Percentiles rank a stretch among this genome's conserved stretches.
Evolutionary conservation across 2,113 vertebrate species (phyloP).

Genomic region (Poeciliopsis occidentalis): DNA sequence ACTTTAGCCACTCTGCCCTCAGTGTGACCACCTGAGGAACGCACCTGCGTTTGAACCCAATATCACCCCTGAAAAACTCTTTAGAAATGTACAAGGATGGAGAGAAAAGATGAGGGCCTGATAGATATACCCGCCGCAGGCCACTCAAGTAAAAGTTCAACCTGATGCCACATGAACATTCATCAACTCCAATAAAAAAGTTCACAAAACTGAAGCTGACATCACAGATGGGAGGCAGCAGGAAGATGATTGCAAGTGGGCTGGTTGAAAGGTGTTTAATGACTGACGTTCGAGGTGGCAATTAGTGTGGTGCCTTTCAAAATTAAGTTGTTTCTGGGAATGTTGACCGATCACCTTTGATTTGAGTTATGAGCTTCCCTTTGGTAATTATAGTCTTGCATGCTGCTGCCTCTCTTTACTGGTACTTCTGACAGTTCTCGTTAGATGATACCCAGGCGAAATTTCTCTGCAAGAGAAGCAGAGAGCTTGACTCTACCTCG

Average conservation of each 20-base stretch:
- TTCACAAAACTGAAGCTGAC: constrained; percentile 15
- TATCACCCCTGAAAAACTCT: constrained; percentile 25
- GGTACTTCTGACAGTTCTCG: constrained; percentile 36
- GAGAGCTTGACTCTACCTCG: constrained; percentile 44
- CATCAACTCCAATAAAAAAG: constrained; percentile 44
- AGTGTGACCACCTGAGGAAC: constrained; percentile 13
- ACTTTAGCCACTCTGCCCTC: not conserved
- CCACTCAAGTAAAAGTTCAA: constrained; percentile 43
- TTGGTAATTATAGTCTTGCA: constrained; percentile 25
- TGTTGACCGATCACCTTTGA: constrained; percentile 13
- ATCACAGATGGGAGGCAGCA: constrained; percentile 20
- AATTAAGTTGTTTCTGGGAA: constrained; percentile 19
- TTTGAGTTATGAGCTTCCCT: constrained; percentile 37
- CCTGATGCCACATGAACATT: constrained; percentile 33
- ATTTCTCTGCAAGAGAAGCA: constrained; percentile 32
- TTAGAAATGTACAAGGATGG: constrained; percentile 25
- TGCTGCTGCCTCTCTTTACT: constrained; percentile 8
- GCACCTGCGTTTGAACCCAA: constrained; percentile 22
- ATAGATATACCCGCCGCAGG: constrained; percentile 27
- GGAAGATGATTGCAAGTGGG: constrained; percentile 12
- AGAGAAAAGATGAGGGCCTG: constrained; percentile 18
- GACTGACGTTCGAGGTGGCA: not conserved
- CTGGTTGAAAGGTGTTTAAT: constrained; percentile 7
- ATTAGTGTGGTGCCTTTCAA: constrained; percentile 16
- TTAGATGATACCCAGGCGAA: constrained; percentile 42